Evolutionary conservation across 2,797 vertebrate genomes (phyloP), one percentile per base, ranked within the genome.

Genomic region (Pseudochaenichthys georgianus): DNA sequence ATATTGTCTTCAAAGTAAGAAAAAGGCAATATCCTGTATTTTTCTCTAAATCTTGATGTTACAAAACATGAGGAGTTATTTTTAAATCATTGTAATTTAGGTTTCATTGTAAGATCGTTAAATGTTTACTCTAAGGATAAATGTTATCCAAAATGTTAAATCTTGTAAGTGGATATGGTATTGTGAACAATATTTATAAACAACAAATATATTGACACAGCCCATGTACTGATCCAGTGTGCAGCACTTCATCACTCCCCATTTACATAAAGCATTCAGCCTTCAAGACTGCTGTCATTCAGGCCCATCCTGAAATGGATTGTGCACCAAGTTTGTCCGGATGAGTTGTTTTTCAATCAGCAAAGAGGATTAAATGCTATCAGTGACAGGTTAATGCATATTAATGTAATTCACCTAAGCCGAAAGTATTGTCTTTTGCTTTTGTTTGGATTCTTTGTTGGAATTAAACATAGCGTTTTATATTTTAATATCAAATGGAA

Each of bases 341-440:
- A 80, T 87, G 72, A 83, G 67, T 71, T 87, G 74, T 73, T 70
- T 86, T 89, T 82, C 69, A 75, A 86, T 90, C 83, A 80, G 77
- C 41, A 62, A 54, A 68, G 62, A 75, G 82, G 80, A 85, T 85
- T 77, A 81, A 88, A 76, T 57, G 63, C 43, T 80, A 73, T 85
- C 78, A 78, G 54, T 84, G 82, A 81, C 71, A 81, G 60, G 46
- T 82, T 87, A 50, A 77, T 88, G 82, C 78, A 87, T 85, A 77
- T 80, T 82, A 82, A 80, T 87, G 78, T 70, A 34, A 66, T 71
- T 78, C 73, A 60, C 42, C 55, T 70, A 43, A 57, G 72, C 28
- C 28, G 11, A 50, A 73, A 79, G 73, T 73, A 84, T 80, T 69
- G 64, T 77, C 63, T 82, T 42, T 41, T 21, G 43, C 34, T 23